Percentiles rank a stretch among this genome's conserved stretches.
Conservation (phyloP, 2,888 invertebrate species). For the Nemotelus nigrinus region DNA sequence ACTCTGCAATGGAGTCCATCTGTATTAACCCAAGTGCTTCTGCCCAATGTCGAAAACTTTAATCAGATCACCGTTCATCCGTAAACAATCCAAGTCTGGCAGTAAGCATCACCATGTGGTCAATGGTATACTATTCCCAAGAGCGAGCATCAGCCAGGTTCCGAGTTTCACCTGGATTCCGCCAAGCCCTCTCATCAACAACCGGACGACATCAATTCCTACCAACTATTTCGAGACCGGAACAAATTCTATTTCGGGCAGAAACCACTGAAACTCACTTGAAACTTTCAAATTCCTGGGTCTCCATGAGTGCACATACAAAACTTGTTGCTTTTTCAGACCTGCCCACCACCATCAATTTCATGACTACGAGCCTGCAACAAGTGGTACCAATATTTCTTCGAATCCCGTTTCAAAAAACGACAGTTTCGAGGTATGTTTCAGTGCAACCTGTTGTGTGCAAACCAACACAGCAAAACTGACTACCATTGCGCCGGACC, state of each 20-base stretch:
- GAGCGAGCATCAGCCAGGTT: neutral
- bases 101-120: conserved; percentile 17
- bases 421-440: neutral
- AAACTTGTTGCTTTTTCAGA: conserved; percentile 28
- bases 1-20: conserved; percentile 7
- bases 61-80: conserved; percentile 37
- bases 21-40: conserved; percentile 31
- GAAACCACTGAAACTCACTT: neutral
- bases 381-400: conserved; percentile 23
- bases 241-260: conserved; percentile 15
- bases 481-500: neutral
- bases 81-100: conserved; percentile 28
- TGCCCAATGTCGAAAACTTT: conserved; percentile 15
- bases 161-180: neutral
- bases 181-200: too few species aligned
- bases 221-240: neutral
- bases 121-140: neutral
- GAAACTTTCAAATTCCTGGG: conserved; percentile 18
- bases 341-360: neutral
- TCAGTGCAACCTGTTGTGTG: conserved; percentile 3
- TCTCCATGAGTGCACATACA: neutral
- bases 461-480: neutral
- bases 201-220: neutral
- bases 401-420: neutral
- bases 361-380: conserved; percentile 15